phyloP scores from a whole-genome alignment of 2,113 vertebrate species.

The Illadopsis cleaveri region DNA sequence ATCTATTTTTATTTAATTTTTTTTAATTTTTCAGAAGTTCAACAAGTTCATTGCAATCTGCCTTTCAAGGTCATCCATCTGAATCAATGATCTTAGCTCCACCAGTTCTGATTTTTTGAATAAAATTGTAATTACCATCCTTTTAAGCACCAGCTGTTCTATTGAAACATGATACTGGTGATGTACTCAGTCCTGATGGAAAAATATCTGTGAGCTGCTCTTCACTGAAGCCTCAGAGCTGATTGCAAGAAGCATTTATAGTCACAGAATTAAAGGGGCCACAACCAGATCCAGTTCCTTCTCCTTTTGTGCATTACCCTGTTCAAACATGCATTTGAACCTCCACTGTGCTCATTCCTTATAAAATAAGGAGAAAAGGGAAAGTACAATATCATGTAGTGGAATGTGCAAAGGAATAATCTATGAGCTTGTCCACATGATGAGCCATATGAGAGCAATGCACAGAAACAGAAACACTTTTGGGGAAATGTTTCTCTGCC shows the following conservation, averaged over 20 bases:
- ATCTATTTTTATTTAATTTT: constrained; percentile 18
- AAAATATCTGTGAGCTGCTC: constrained; percentile 52
- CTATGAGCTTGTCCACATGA: neutral
- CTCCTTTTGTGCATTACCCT: neutral
- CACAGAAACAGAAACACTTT: neutral
- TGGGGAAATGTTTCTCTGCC: neutral
- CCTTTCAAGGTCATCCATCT: constrained; percentile 62
- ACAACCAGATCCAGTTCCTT: neutral
- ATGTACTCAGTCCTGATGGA: constrained; percentile 51
- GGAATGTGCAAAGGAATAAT: neutral
- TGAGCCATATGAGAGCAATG: neutral
- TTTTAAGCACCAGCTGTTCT: constrained; percentile 76
- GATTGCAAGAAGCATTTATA: constrained; percentile 47
- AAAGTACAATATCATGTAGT: neutral
- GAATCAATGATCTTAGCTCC: constrained; percentile 64
- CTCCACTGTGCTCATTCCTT: neutral
- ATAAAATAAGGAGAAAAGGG: neutral
- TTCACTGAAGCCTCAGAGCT: constrained; percentile 44
- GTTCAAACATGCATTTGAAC: neutral
- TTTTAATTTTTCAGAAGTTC: constrained; percentile 49
- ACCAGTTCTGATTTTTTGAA: constrained; percentile 71
- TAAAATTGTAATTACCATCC: constrained; percentile 73
- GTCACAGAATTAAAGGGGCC: constrained; percentile 46
- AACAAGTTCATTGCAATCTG: constrained; percentile 60
- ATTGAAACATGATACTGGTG: constrained; percentile 73